A percentile compares a stretch with the other conserved stretches of the same genome.
phyloP scores from a whole-genome alignment of 2,888 invertebrate genomes.

The Cosmorhoe ocellata region DNA sequence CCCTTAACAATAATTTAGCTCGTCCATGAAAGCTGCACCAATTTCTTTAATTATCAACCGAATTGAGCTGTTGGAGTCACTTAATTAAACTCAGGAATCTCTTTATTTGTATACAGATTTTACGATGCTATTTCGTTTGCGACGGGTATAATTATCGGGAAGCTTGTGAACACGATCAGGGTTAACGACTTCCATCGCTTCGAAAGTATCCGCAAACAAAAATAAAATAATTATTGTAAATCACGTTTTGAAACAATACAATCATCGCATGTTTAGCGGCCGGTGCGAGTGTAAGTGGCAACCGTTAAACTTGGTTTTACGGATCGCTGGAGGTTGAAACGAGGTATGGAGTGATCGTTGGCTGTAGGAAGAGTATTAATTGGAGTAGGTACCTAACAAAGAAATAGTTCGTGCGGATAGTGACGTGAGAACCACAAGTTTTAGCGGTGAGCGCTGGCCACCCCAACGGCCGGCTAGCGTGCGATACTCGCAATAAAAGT shows the following conservation, averaged over 20 bases:
- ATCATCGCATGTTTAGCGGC: slow-evolving; percentile 38
- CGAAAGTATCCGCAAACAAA: slow-evolving; percentile 48
- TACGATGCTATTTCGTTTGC: slow-evolving; percentile 54
- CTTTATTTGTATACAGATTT: slow-evolving; percentile 63
- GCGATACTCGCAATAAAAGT: slow-evolving; percentile 68
- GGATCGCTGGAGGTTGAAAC: slow-evolving; percentile 35
- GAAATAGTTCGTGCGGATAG: slow-evolving; percentile 34
- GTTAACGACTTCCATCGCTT: slow-evolving; percentile 57
- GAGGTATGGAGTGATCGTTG: slow-evolving; percentile 27
- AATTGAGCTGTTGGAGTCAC: slow-evolving; percentile 64
- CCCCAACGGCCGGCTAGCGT: slow-evolving; percentile 46
- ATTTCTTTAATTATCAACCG: slow-evolving; percentile 67
- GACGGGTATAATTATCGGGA: slow-evolving; percentile 47
- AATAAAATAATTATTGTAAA: slow-evolving; percentile 46
- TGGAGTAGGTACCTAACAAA: slow-evolving; percentile 30
- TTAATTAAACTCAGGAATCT: slow-evolving; percentile 65
- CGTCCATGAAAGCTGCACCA: slow-evolving; percentile 66
- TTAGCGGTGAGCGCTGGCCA: slow-evolving; percentile 31
- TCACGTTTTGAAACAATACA: slow-evolving; percentile 46
- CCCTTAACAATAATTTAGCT: slow-evolving; percentile 70
- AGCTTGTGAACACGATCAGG: slow-evolving; percentile 55
- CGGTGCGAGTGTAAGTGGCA: slow-evolving; percentile 27
- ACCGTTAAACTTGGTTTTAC: slow-evolving; percentile 35
- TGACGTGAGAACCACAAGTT: slow-evolving; percentile 30
- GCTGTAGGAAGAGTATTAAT: slow-evolving; percentile 27